These are phyloP conservation scores for Drosophila demipolita DNA, from an alignment of 2,888 invertebrate genomes.

Conservation along the genomic window DNA sequence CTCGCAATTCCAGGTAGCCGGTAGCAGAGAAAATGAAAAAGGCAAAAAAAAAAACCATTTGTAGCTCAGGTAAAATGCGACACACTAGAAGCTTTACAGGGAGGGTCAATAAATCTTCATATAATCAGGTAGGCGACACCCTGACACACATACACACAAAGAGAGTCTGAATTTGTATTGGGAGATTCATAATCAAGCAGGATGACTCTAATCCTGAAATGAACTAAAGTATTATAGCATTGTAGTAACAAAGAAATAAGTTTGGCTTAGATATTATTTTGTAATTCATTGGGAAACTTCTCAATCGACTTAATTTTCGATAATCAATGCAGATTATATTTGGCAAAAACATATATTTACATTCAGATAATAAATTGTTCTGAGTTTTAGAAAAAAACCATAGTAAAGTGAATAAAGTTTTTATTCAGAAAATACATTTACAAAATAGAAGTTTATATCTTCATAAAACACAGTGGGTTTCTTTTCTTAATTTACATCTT, in stretches of 20 bases:
- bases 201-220: background rate
- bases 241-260: background rate
- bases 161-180: background rate
- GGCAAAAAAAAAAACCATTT: background rate
- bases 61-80: slow-evolving; percentile 26
- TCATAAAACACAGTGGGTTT: background rate
- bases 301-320: background rate
- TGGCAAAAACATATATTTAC: background rate
- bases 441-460: background rate
- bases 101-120: slow-evolving; percentile 21
- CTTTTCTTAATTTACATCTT: background rate
- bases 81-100: slow-evolving; percentile 25
- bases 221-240: background rate
- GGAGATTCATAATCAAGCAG: background rate
- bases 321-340: background rate
- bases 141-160: background rate
- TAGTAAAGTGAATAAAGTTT: background rate
- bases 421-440: background rate
- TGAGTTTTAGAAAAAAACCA: background rate
- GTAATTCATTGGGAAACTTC: background rate
- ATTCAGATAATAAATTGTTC: background rate
- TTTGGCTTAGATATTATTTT: background rate
- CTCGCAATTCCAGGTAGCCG: slow-evolving; percentile 23
- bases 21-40: background rate
- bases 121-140: slow-evolving; percentile 20